phyloP scores from a whole-genome alignment of 2,113 vertebrate species.

The Platysteira castanea region DNA sequence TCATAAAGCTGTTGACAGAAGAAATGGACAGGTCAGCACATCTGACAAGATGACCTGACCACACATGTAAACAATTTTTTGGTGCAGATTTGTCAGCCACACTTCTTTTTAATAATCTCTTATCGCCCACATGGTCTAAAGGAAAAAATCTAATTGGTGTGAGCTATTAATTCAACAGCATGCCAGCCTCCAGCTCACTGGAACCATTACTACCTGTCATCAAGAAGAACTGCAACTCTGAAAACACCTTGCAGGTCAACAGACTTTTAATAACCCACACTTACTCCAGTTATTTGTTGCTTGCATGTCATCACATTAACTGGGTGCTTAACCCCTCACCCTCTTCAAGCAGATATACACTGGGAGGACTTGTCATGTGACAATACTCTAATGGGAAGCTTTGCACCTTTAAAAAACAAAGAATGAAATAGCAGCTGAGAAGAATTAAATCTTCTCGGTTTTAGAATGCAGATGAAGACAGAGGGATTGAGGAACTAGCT shows the following conservation, averaged over 20 bases:
- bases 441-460: neutral
- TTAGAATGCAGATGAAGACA: neutral
- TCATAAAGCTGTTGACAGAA: neutral
- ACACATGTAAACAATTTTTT: neutral
- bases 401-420: neutral
- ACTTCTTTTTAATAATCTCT: neutral
- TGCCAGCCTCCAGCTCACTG: neutral
- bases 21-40: neutral
- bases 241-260: neutral
- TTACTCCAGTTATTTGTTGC: neutral
- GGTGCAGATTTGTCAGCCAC: neutral
- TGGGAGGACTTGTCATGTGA: neutral
- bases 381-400: neutral
- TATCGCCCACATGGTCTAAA: neutral
- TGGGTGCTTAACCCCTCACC: neutral
- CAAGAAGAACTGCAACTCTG: neutral
- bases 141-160: neutral
- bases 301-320: neutral
- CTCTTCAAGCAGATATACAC: neutral
- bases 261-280: neutral
- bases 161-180: neutral
- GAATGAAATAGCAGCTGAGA: neutral
- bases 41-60: neutral
- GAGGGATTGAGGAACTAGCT: neutral
- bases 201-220: neutral